A percentile compares a stretch with the other conserved stretches of the same genome.
phyloP scores from a whole-genome alignment of 2,797 vertebrate genomes.

The Squalus acanthias region DNA sequence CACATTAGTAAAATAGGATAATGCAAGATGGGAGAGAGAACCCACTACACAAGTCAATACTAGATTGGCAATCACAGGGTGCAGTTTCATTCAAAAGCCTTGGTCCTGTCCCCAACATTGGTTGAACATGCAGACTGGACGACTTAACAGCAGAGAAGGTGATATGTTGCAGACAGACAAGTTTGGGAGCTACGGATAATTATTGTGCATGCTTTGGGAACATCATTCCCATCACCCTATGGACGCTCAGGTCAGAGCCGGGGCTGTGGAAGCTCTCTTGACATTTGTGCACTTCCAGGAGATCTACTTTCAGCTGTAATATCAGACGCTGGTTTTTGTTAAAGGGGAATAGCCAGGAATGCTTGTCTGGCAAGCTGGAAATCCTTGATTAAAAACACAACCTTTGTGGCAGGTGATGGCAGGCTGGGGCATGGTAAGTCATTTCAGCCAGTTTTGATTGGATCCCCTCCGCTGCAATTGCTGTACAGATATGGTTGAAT shows the following conservation, averaged over 20 bases:
- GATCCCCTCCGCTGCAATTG: neutral
- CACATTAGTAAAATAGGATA: neutral
- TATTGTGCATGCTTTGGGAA: neutral
- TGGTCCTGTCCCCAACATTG: neutral
- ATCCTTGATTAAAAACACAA: neutral
- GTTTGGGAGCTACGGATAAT: neutral
- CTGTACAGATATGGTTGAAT: neutral
- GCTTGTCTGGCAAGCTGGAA: neutral
- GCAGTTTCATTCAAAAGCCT: neutral
- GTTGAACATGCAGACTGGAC: neutral
- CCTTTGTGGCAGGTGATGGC: neutral
- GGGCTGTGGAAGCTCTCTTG: neutral
- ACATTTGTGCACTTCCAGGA: neutral
- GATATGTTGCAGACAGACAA: neutral
- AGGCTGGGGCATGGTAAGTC: neutral
- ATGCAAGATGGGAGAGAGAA: neutral
- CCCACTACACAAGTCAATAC: neutral
- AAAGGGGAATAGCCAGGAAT: neutral
- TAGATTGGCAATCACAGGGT: neutral
- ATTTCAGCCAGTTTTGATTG: neutral
- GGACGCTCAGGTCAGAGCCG: neutral
- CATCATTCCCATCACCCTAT: neutral
- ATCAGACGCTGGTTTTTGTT: neutral
- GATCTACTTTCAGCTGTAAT: neutral
- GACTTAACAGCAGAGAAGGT: neutral